Percentiles rank a stretch among this genome's conserved stretches.
These are phyloP conservation scores for Nebria salina DNA, from an alignment of 2,888 invertebrate genomes.

Conservation along the genomic window DNA sequence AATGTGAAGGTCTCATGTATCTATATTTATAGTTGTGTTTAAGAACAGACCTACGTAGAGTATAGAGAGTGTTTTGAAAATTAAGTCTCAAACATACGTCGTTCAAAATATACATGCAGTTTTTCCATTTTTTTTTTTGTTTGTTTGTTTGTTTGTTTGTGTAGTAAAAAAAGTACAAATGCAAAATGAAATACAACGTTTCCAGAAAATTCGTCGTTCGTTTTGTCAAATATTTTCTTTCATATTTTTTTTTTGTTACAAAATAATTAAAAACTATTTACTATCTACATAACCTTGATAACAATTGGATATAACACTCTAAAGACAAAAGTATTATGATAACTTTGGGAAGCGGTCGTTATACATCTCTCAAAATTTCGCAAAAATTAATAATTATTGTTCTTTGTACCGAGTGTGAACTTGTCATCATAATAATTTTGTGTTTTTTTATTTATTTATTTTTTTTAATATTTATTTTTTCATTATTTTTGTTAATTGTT, in stretches of 20 bases:
- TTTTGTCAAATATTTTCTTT: slow-evolving; percentile 37
- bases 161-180: slow-evolving; percentile 35
- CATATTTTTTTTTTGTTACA: slow-evolving; percentile 55
- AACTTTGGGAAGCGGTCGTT: slow-evolving; percentile 52
- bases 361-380: slow-evolving; percentile 17
- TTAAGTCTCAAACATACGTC: slow-evolving; percentile 57
- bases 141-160: slow-evolving; percentile 38
- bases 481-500: slow-evolving; percentile 61
- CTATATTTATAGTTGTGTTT: slow-evolving; percentile 24
- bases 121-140: slow-evolving; percentile 44
- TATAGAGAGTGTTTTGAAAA: slow-evolving; percentile 46
- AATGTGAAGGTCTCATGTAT: slow-evolving; percentile 49
- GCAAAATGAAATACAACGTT: slow-evolving; percentile 40
- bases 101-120: slow-evolving; percentile 56
- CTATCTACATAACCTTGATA: slow-evolving; percentile 60
- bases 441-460: slow-evolving; percentile 41
- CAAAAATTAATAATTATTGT: slow-evolving; percentile 33
- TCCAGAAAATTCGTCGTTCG: slow-evolving; percentile 44
- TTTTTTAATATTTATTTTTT: slow-evolving; percentile 52
- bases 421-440: slow-evolving; percentile 62
- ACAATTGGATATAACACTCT: slow-evolving; percentile 58
- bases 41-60: slow-evolving; percentile 41
- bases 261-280: slow-evolving; percentile 61
- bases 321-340: slow-evolving; percentile 62
- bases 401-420: slow-evolving; percentile 35